A percentile compares a stretch with the other conserved stretches of the same genome.
These are phyloP conservation scores for Eclectus roratus DNA, from an alignment of 2,113 vertebrate genomes.

Conservation along the genomic window DNA sequence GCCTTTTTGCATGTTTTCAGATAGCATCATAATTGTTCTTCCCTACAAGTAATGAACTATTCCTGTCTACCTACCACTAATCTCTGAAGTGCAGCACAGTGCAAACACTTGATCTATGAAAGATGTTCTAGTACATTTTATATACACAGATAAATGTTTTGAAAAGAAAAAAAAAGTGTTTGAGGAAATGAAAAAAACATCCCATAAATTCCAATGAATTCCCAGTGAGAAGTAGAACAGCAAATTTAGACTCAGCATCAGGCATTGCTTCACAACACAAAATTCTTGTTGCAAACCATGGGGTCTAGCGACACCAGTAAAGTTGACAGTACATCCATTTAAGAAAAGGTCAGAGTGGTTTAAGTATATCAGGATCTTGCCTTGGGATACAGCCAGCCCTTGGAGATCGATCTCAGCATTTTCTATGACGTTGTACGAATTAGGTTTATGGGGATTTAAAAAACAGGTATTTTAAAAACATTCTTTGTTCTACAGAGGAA, in stretches of 20 bases:
- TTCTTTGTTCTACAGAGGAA: neutral
- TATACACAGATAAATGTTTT: neutral
- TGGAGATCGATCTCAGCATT: neutral
- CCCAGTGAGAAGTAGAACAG: neutral
- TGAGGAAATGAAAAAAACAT: neutral
- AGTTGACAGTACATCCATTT: neutral
- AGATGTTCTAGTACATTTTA: neutral
- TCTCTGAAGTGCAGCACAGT: neutral
- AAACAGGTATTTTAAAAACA: neutral
- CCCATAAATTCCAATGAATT: neutral
- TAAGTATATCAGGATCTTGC: neutral
- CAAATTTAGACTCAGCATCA: constrained; percentile 5
- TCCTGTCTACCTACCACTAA: neutral
- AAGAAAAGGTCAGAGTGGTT: neutral
- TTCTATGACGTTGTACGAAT: neutral
- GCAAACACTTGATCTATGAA: neutral
- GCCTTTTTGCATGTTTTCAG: neutral
- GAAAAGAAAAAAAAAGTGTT: neutral
- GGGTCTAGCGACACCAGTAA: neutral
- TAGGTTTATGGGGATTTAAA: neutral
- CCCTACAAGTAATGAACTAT: neutral
- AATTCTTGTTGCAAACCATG: neutral
- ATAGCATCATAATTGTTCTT: neutral
- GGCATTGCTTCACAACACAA: neutral
- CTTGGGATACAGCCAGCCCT: neutral